Percentiles rank a stretch among this genome's conserved stretches.
Conservation (phyloP, 2,113 vertebrate genomes). For the Eptesicus fuscus region DNA sequence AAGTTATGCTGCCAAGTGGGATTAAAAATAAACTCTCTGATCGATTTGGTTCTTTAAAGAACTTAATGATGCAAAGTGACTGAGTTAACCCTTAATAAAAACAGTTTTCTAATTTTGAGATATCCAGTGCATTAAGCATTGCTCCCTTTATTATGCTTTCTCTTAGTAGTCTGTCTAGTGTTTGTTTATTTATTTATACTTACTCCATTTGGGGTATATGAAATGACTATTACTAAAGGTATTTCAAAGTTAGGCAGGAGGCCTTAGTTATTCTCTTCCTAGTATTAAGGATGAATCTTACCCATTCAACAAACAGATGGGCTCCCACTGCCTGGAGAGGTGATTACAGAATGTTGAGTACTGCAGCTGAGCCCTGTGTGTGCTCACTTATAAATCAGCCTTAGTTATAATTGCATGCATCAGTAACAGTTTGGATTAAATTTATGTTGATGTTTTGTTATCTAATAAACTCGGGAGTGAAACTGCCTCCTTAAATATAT, state of each 20-base stretch:
- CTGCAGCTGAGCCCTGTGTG: not conserved
- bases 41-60: slow-evolving; percentile 23
- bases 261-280: not conserved
- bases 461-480: slow-evolving; percentile 35
- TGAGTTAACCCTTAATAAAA: slow-evolving; percentile 32
- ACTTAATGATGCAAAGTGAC: not conserved
- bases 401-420: slow-evolving; percentile 35
- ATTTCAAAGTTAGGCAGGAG: slow-evolving; percentile 2
- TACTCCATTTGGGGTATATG: not conserved
- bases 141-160: not conserved
- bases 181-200: not conserved
- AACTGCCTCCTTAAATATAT: slow-evolving; percentile 8
- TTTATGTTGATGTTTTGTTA: slow-evolving; percentile 46
- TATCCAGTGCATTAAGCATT: not conserved
- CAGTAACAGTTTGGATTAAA: slow-evolving; percentile 21
- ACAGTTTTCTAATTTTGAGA: slow-evolving; percentile 32
- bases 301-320: not conserved
- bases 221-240: slow-evolving; percentile 36
- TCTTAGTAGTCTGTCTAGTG: not conserved
- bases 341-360: not conserved
- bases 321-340: not conserved
- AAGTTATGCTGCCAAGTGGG: not conserved
- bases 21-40: slow-evolving; percentile 27
- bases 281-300: slow-evolving; percentile 15
- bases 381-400: slow-evolving; percentile 24